Evolutionary conservation across 2,797 vertebrate genomes (phyloP), one percentile per base, ranked within the genome.

Genomic region (Tapirus indicus): DNA sequence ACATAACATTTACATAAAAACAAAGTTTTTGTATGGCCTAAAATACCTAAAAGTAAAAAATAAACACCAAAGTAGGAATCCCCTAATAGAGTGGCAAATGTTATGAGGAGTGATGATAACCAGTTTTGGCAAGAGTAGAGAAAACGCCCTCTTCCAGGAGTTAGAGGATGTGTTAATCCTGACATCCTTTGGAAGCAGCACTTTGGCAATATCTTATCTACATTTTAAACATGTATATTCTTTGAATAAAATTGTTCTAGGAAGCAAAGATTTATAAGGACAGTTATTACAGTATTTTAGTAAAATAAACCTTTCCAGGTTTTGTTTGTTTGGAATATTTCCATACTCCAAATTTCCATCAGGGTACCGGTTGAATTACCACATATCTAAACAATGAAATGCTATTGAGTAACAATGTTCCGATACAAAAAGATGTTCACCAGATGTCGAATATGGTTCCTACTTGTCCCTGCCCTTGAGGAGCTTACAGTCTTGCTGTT

Each of bases 251-350:
- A 87, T 83, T 69, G 62, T 58, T 80, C 38, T 79, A 38, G 56
- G 79, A 89, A 94, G 88, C 29, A 96, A 91, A 87, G 32, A 83
- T 89, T 54, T 90, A 49, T 90, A 66, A 66, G 68, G 27, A 87
- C 25, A 80, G 21, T 68, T 77, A 52, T 29, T 72, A 78, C 2
- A 82, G 7, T 71, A 77, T 90, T 82, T 92, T 49, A 54, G 20
- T 88, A 86, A 94, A 88, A 88, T 72, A 75, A 78, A 75, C 20
- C 21, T 64, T 64, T 18, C 44, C 38, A 72, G 9, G n/a, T 88
- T 96, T 54, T 47, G 75, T 82, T 74, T 79, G 23, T 62, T 91
- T 94, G 18, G 25, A 88, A 38, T 83, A 86, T 93, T 83, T 83
- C 75, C 41, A 52, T 80, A 80, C 47, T 82, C 27, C 47, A 88